A percentile compares a stretch with the other conserved stretches of the same genome.
These are phyloP conservation scores for Caenorhabditis latens DNA, from an alignment of 1,140 invertebrate species.

Conservation along the genomic window DNA sequence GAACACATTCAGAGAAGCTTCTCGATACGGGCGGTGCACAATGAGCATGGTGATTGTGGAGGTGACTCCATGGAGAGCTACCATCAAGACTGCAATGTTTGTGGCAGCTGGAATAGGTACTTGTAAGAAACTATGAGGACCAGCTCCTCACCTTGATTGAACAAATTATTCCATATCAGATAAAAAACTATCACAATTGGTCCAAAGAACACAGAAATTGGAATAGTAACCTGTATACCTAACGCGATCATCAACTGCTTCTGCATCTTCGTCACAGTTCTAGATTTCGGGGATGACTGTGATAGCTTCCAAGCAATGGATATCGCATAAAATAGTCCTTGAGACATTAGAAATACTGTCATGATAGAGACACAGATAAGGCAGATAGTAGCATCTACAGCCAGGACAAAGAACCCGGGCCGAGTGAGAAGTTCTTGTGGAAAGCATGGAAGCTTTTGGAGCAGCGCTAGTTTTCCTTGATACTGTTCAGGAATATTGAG, in stretches of 20 bases:
- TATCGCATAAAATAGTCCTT: neutral
- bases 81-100: neutral
- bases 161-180: neutral
- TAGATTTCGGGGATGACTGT: neutral
- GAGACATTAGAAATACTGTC: neutral
- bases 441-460: neutral
- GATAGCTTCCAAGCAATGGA: neutral
- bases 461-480: neutral
- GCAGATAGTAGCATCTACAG: neutral
- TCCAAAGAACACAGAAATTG: neutral
- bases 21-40: conserved; percentile 15
- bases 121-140: neutral
- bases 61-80: neutral
- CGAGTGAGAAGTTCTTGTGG: neutral
- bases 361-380: neutral
- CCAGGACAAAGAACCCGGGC: neutral
- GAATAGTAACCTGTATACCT: neutral
- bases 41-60: conserved; percentile 1
- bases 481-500: neutral
- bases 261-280: neutral
- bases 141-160: neutral
- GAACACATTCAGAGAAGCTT: neutral
- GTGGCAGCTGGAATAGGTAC: neutral
- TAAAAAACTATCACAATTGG: neutral
- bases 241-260: neutral